phyloP scores from a whole-genome alignment of 2,113 vertebrate species.

The Zosterops lateralis region DNA sequence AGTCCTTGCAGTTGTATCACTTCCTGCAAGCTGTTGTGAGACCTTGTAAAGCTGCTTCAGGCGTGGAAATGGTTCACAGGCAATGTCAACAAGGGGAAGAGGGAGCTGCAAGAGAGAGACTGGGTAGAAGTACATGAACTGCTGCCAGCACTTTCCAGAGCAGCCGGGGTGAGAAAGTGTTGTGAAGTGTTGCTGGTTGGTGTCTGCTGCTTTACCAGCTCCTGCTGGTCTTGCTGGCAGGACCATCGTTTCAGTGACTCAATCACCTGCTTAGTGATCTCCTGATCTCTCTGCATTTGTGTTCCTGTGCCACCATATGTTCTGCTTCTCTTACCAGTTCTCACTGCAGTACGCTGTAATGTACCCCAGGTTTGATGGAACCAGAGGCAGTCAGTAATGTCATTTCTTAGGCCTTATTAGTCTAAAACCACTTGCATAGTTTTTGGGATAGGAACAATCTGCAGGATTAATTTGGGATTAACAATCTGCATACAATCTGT shows the following conservation, averaged over 20 bases:
- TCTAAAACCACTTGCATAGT: not conserved
- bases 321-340: not conserved
- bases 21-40: not conserved
- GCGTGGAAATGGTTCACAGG: not conserved
- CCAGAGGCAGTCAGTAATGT: not conserved
- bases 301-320: not conserved
- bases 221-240: not conserved
- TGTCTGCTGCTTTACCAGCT: not conserved
- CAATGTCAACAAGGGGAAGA: slow-evolving; percentile 28
- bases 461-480: not conserved
- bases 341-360: not conserved
- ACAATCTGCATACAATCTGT: too few relatives aligned
- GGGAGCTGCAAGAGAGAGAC: not conserved
- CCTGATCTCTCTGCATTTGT: not conserved
- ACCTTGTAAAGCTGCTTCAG: slow-evolving; percentile 13
- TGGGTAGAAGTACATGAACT: not conserved
- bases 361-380: not conserved
- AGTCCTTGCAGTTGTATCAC: slow-evolving; percentile 10
- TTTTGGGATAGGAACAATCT: not conserved
- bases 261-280: not conserved
- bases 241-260: not conserved
- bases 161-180: not conserved
- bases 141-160: not conserved
- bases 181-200: not conserved
- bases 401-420: not conserved